These are phyloP conservation scores for Halictus ligatus DNA, from an alignment of 2,888 invertebrate genomes.

Conservation along the genomic window DNA sequence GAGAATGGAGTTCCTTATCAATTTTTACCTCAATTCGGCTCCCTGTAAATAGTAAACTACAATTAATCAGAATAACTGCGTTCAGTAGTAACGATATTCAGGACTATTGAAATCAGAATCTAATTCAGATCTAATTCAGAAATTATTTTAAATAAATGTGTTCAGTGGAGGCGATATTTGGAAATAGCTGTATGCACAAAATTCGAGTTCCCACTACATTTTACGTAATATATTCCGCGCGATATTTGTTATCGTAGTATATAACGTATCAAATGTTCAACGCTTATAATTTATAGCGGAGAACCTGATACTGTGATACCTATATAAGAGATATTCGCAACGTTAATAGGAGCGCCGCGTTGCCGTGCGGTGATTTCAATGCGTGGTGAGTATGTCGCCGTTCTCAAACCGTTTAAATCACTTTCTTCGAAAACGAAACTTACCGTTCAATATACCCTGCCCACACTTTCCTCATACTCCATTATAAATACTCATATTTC, in stretches of 20 bases:
- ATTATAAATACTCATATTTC: background rate
- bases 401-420: slow-evolving; percentile 3
- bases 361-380: slow-evolving; percentile 3
- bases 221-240: background rate
- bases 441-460: slow-evolving; percentile 4
- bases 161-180: background rate
- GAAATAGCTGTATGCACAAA: background rate
- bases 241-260: background rate
- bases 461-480: background rate
- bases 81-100: no score
- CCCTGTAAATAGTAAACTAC: no score
- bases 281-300: background rate
- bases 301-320: slow-evolving; percentile 14
- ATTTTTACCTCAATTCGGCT: no score
- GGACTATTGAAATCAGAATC: no score
- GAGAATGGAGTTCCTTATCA: no score
- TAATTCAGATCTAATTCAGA: no score
- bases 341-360: slow-evolving; percentile 10
- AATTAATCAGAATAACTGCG: no score
- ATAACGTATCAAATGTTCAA: slow-evolving; percentile 6
- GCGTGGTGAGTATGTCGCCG: slow-evolving; percentile 12
- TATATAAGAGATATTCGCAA: slow-evolving; percentile 16
- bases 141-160: background rate
- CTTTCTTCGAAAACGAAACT: slow-evolving; percentile 18
- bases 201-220: background rate